Evolutionary conservation across 2,888 invertebrate genomes (phyloP).

Genomic region (Mesorhabditis spiculigera): DNA sequence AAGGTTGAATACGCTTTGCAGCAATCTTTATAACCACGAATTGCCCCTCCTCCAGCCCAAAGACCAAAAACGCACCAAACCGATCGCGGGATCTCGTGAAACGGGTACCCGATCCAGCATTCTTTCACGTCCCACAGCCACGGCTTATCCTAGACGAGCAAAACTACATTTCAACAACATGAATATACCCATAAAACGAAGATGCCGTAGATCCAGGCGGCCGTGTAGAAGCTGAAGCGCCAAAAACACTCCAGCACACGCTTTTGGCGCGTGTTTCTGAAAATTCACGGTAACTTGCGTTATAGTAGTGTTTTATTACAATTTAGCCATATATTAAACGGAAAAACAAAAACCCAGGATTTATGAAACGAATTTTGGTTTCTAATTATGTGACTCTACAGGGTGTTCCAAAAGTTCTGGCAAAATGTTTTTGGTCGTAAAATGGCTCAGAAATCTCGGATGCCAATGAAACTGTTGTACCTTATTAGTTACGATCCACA

Average conservation of each 20-base stretch:
- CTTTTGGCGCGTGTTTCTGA: slow-evolving; percentile 36
- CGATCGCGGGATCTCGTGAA: slow-evolving; percentile 34
- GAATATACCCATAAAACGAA: slow-evolving; percentile 22
- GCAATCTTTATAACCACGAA: too few relatives aligned
- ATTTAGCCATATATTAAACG: too few relatives aligned
- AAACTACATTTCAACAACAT: background rate
- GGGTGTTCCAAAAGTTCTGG: too few relatives aligned
- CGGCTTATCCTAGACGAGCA: slow-evolving; percentile 51
- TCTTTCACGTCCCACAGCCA: slow-evolving; percentile 58
- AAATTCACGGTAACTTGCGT: too few relatives aligned
- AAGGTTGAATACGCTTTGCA: too few relatives aligned
- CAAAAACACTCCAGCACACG: slow-evolving; percentile 52
- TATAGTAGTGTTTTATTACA: background rate
- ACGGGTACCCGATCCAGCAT: slow-evolving; percentile 51
- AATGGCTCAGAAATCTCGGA: too few relatives aligned
- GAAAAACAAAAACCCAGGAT: too few relatives aligned
- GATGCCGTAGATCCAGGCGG: slow-evolving; percentile 45
- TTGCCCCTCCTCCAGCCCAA: background rate
- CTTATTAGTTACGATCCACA: too few relatives aligned
- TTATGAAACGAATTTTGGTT: too few relatives aligned
- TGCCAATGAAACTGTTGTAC: too few relatives aligned
- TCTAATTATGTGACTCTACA: too few relatives aligned
- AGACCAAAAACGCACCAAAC: slow-evolving; percentile 35
- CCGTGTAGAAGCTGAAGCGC: slow-evolving; percentile 44
- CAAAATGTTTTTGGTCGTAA: too few relatives aligned